Percentiles rank a stretch among this genome's conserved stretches.
Evolutionary conservation across 2,888 invertebrate species (phyloP).

Genomic region (Pyrrhia umbra): DNA sequence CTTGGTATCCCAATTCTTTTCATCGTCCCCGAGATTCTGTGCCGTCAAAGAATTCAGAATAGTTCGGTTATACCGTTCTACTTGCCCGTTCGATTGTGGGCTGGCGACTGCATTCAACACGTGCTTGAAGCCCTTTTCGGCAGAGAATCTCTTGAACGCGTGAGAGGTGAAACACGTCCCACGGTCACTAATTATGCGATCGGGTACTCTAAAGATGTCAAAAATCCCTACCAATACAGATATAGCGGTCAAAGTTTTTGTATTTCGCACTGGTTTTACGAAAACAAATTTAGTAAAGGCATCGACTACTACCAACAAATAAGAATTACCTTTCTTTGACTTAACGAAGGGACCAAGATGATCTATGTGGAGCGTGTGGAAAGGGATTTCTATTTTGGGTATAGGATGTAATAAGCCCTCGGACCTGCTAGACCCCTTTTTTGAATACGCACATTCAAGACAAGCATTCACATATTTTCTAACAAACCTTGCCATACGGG

Average conservation of each 20-base stretch:
- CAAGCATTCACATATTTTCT: too few species aligned
- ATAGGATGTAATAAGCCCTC: too few species aligned
- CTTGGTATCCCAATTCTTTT: constrained; percentile 1
- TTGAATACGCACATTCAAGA: too few species aligned
- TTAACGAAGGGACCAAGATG: background rate
- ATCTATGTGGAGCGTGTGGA: too few species aligned
- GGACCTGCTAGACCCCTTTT: too few species aligned
- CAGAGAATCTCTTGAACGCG: constrained; percentile 1
- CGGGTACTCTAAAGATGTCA: background rate
- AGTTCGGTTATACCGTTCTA: constrained; percentile 4
- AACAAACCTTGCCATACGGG: too few species aligned
- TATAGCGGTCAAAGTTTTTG: background rate
- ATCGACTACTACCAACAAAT: background rate
- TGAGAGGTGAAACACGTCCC: constrained; percentile 6
- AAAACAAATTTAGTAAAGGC: constrained; percentile 5
- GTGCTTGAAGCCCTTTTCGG: constrained; percentile 5
- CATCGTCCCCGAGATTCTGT: constrained; percentile 1
- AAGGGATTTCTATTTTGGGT: too few species aligned
- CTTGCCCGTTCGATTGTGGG: constrained; percentile 6
- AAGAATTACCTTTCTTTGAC: background rate
- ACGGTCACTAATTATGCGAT: constrained; percentile 8
- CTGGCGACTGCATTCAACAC: constrained; percentile 9
- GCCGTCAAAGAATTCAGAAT: constrained; percentile 2
- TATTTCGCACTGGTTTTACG: background rate
- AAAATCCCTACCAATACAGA: background rate